Percentiles rank a stretch among this genome's conserved stretches.
Conservation (phyloP, 2,888 invertebrate species). For the Andrena chrysosceles region DNA sequence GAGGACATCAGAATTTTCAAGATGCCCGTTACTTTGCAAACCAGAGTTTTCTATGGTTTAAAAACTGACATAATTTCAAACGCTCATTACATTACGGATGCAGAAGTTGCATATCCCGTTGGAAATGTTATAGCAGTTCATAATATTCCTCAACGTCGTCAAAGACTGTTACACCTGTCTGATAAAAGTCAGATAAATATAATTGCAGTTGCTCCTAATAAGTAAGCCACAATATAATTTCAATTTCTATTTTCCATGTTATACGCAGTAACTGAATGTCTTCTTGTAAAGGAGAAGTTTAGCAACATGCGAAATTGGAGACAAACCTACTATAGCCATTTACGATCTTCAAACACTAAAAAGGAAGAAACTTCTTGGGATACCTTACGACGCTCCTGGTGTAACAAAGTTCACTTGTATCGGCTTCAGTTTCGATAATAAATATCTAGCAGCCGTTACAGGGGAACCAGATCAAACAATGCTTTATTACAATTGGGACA, state of each 20-base stretch:
- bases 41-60: constrained; percentile 88
- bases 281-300: constrained; percentile 86
- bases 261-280: background rate
- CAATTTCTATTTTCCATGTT: background rate
- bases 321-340: constrained; percentile 89
- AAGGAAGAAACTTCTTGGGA: constrained; percentile 88
- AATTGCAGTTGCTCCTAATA: constrained; percentile 89
- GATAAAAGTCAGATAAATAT: constrained; percentile 89
- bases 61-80: constrained; percentile 89
- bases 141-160: constrained; percentile 90
- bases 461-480: constrained; percentile 94
- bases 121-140: constrained; percentile 92
- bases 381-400: constrained; percentile 87
- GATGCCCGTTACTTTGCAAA: constrained; percentile 86
- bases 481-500: constrained; percentile 93
- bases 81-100: constrained; percentile 90
- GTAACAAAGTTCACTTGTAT: constrained; percentile 90
- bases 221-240: constrained; percentile 85
- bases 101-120: constrained; percentile 92
- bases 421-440: constrained; percentile 93
- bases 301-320: constrained; percentile 88
- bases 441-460: constrained; percentile 92
- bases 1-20: background rate
- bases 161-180: constrained; percentile 90
- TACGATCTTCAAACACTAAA: constrained; percentile 91